Conservation (phyloP, 2,797 vertebrate species). For the Menidia menidia region DNA sequence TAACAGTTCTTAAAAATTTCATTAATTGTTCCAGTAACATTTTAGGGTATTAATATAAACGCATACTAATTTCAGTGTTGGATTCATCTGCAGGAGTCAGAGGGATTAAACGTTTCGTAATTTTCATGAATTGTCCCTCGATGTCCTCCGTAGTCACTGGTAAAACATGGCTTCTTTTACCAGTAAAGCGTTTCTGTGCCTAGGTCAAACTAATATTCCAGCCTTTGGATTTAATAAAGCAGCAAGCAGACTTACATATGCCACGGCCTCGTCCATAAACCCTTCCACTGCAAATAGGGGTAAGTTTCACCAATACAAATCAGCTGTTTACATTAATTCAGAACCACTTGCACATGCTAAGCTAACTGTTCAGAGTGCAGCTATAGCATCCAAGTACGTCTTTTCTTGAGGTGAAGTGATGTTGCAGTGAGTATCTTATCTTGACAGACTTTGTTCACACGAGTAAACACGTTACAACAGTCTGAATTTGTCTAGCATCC, state of each 20-base stretch:
- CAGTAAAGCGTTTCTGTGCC: constrained; percentile 51
- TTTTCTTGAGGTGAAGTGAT: no score
- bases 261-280: constrained; percentile 34
- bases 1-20: neutral
- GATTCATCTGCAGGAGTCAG: constrained; percentile 23
- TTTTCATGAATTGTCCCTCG: constrained; percentile 5
- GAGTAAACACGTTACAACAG: no score
- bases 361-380: constrained; percentile 18
- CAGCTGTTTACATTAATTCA: neutral
- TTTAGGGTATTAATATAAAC: neutral
- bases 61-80: no score
- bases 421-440: no score
- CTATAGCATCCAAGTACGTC: neutral
- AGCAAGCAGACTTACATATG: constrained; percentile 51
- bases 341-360: constrained; percentile 14
- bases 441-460: no score
- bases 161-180: constrained; percentile 77
- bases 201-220: constrained; percentile 64
- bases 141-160: constrained; percentile 33
- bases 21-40: neutral
- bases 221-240: constrained; percentile 27
- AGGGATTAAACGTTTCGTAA: neutral
- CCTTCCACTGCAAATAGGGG: constrained; percentile 47
- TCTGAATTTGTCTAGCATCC: no score
- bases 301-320: constrained; percentile 25